Conservation (phyloP, 2,113 vertebrate genomes). For the Bagarius yarrelli region DNA sequence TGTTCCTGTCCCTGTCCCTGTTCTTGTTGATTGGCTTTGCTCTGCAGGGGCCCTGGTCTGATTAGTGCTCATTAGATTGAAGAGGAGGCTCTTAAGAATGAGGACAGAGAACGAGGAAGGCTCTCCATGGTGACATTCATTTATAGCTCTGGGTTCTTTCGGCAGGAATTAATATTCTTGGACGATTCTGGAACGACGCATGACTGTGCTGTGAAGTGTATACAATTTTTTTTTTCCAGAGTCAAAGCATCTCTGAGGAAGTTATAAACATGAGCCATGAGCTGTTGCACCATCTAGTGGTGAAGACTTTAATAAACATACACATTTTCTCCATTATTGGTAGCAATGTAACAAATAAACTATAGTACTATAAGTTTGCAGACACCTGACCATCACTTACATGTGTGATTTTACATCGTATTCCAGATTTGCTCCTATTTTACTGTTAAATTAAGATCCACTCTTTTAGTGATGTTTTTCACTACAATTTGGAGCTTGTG, state of each 20-base stretch:
- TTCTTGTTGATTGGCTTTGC: slow-evolving; percentile 32
- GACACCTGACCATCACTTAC: too few species aligned
- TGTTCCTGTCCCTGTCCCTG: slow-evolving; percentile 37
- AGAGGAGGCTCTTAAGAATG: slow-evolving; percentile 33
- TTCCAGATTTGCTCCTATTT: too few species aligned
- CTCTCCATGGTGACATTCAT: slow-evolving; percentile 20
- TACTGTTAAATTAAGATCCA: too few species aligned
- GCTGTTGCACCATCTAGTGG: slow-evolving; percentile 34
- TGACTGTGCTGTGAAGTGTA: neutral
- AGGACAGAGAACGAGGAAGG: neutral
- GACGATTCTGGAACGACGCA: neutral
- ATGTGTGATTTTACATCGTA: too few species aligned
- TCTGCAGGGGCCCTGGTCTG: slow-evolving; percentile 29
- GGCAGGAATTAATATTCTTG: neutral
- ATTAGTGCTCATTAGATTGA: slow-evolving; percentile 45
- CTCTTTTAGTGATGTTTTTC: too few species aligned
- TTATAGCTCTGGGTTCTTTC: neutral
- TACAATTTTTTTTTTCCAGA: neutral
- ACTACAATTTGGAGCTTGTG: too few species aligned
- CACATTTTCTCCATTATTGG: neutral
- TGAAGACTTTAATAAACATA: neutral
- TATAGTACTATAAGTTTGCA: too few species aligned
- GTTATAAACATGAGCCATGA: neutral
- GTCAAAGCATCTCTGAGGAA: neutral
- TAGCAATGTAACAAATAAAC: neutral